Evolutionary conservation across 2,113 vertebrate species (phyloP).

Genomic region (Alethe castanea): DNA sequence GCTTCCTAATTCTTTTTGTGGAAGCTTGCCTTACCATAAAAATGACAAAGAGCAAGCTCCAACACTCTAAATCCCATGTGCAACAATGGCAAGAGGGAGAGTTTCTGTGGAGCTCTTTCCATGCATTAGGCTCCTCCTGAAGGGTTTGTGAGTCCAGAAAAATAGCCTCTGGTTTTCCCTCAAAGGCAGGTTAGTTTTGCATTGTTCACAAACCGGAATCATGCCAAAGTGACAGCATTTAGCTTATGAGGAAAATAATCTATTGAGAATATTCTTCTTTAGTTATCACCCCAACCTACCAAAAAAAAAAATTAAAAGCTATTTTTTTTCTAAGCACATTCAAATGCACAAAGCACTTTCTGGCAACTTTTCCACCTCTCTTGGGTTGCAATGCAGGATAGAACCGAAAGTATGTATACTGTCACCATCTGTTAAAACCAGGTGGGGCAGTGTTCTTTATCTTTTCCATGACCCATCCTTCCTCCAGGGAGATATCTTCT

Average conservation of each 20-base stretch:
- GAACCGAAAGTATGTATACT: no score
- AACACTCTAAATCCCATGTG: neutral
- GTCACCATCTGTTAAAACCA: no score
- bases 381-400: no score
- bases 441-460: no score
- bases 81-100: neutral
- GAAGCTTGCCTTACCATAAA: neutral
- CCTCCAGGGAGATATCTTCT: no score
- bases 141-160: neutral
- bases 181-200: neutral
- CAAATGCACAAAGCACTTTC: neutral
- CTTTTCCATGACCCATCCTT: no score
- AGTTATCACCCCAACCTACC: neutral
- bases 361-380: neutral
- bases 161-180: neutral
- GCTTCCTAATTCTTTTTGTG: neutral
- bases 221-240: neutral
- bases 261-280: neutral
- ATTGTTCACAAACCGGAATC: neutral
- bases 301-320: neutral
- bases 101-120: neutral
- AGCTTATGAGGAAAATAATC: neutral
- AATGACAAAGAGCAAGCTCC: neutral
- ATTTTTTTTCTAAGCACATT: neutral
- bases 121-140: neutral